phyloP scores from a whole-genome alignment of 2,888 invertebrate genomes.

The Dascillus cervinus region DNA sequence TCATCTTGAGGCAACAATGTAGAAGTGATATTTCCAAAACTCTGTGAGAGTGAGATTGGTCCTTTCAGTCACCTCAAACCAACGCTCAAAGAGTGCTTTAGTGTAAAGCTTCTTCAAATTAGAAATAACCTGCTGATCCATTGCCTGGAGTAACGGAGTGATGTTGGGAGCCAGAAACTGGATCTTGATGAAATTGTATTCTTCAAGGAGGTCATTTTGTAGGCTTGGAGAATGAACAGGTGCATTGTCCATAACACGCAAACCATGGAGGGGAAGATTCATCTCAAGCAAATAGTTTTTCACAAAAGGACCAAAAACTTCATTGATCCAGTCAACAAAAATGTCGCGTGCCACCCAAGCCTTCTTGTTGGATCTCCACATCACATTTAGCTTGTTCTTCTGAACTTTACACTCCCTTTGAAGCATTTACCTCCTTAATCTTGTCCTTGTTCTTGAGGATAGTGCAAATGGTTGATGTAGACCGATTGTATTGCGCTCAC shows the following conservation, averaged over 20 bases:
- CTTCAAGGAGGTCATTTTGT: slow-evolving; percentile 9
- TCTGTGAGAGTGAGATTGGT: slow-evolving; percentile 20
- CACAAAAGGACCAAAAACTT: slow-evolving; percentile 8
- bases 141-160: slow-evolving; percentile 22
- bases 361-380: slow-evolving; percentile 5
- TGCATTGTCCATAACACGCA: slow-evolving; percentile 5
- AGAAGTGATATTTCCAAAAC: slow-evolving; percentile 24
- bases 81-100: slow-evolving; percentile 21
- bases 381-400: no score
- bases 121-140: slow-evolving; percentile 25
- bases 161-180: slow-evolving; percentile 9
- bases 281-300: slow-evolving; percentile 12
- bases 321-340: slow-evolving; percentile 14
- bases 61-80: slow-evolving; percentile 17
- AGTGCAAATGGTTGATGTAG: slow-evolving; percentile 17
- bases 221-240: slow-evolving; percentile 10
- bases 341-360: slow-evolving; percentile 13
- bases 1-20: slow-evolving; percentile 21
- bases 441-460: slow-evolving; percentile 16
- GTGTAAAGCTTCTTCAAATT: slow-evolving; percentile 27
- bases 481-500: slow-evolving; percentile 11
- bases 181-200: slow-evolving; percentile 11
- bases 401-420: slow-evolving; percentile 15
- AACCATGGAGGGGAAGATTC: no score
- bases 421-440: slow-evolving; percentile 13